Percentiles rank a stretch among this genome's conserved stretches.
phyloP scores from a whole-genome alignment of 2,113 vertebrate species.

The Catharus minimus region DNA sequence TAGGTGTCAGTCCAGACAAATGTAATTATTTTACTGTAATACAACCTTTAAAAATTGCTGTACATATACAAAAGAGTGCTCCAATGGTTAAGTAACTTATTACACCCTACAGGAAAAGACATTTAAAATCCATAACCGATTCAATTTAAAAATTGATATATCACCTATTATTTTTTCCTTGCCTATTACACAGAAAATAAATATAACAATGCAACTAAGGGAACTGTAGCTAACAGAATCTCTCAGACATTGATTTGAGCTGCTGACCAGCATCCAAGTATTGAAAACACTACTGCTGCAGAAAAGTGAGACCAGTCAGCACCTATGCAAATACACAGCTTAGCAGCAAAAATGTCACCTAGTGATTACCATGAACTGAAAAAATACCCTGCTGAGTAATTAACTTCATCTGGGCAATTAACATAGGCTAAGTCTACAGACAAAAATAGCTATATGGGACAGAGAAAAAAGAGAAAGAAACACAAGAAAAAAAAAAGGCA shows the following conservation, averaged over 20 bases:
- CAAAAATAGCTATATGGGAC: background rate
- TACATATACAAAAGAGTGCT: background rate
- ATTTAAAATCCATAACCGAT: background rate
- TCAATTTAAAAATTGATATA: background rate
- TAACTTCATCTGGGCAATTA: constrained; percentile 27
- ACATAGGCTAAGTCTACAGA: background rate
- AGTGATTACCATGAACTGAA: constrained; percentile 3
- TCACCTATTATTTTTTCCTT: background rate
- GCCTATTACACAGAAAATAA: constrained; percentile 11
- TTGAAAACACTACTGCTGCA: constrained; percentile 8
- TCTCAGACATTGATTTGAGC: background rate
- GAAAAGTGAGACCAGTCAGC: constrained; percentile 29
- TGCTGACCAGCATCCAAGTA: constrained; percentile 16
- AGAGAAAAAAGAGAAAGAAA: background rate
- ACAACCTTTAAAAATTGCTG: background rate
- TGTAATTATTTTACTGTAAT: background rate
- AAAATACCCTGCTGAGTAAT: constrained; percentile 23
- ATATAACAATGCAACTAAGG: constrained; percentile 11
- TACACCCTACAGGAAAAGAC: background rate
- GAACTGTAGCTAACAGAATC: background rate
- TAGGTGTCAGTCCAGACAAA: background rate
- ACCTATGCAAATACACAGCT: constrained; percentile 36
- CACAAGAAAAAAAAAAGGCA: background rate
- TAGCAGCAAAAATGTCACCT: constrained; percentile 7
- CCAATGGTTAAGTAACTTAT: background rate